phyloP scores from a whole-genome alignment of 2,113 vertebrate species.

The Varanus komodoensis region DNA sequence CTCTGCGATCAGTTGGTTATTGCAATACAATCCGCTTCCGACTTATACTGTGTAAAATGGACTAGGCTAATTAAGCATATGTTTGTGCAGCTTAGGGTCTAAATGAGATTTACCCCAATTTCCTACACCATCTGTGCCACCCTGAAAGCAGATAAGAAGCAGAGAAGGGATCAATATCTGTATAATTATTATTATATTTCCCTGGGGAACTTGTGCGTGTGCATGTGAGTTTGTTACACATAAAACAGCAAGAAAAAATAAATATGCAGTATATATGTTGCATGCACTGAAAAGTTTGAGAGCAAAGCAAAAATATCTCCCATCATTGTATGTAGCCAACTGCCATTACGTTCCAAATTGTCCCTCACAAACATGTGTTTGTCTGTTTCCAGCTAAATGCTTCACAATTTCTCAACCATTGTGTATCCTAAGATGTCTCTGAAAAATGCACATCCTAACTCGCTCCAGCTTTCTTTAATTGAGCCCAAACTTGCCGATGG shows the following conservation, averaged over 20 bases:
- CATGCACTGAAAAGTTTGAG: no score
- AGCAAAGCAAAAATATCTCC: no score
- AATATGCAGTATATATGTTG: not conserved
- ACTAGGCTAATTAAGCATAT: slow-evolving; percentile 57
- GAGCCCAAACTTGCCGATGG: not conserved
- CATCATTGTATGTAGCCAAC: not conserved
- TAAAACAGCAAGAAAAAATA: not conserved
- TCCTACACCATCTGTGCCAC: slow-evolving; percentile 70
- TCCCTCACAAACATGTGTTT: not conserved
- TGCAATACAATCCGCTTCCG: slow-evolving; percentile 70
- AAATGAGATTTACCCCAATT: slow-evolving; percentile 67
- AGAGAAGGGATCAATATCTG: slow-evolving; percentile 36
- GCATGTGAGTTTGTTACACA: not conserved
- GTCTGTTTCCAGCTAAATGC: not conserved
- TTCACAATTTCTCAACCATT: not conserved
- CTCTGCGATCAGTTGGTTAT: slow-evolving; percentile 63
- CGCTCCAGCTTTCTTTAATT: not conserved
- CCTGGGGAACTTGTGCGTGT: not conserved
- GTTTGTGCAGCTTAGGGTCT: slow-evolving; percentile 32
- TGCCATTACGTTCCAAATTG: not conserved
- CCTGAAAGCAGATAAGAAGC: slow-evolving; percentile 8
- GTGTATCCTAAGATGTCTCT: not conserved
- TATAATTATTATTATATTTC: not conserved
- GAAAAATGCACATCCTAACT: not conserved
- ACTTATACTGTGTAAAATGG: slow-evolving; percentile 68